Conservation (phyloP, 2,113 vertebrate genomes). For the Reinhardtius hippoglossoides region DNA sequence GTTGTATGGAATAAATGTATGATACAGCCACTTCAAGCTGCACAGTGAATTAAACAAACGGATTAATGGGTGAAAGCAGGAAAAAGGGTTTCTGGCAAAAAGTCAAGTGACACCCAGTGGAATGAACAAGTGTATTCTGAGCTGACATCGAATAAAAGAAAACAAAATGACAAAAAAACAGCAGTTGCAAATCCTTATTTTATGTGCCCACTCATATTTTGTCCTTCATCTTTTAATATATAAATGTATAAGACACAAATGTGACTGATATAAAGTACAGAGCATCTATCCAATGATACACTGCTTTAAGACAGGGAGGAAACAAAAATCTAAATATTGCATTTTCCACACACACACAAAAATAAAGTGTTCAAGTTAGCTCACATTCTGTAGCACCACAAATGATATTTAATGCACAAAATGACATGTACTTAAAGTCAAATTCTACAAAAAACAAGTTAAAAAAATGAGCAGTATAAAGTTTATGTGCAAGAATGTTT, state of each 20-base stretch:
- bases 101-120: conserved; percentile 22
- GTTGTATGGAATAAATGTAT: conserved; percentile 66
- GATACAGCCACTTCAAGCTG: conserved; percentile 47
- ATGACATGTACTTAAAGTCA: conserved; percentile 19
- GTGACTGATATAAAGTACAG: conserved; percentile 29
- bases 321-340: conserved; percentile 32
- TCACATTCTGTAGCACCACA: conserved; percentile 73
- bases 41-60: conserved; percentile 32
- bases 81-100: conserved; percentile 10
- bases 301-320: not conserved
- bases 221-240: conserved; percentile 29
- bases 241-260: conserved; percentile 11
- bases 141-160: not conserved
- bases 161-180: conserved; percentile 27
- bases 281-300: conserved; percentile 5
- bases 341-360: conserved; percentile 39
- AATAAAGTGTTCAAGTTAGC: conserved; percentile 66
- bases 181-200: conserved; percentile 38
- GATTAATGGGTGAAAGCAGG: conserved; percentile 32
- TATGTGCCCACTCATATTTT: conserved; percentile 46
- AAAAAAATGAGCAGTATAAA: conserved; percentile 18
- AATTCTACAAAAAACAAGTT: conserved; percentile 30
- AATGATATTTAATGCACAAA: conserved; percentile 44
- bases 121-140: conserved; percentile 30
- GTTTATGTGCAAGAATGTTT: conserved; percentile 56